Base-by-base conservation (phyloP, 1,140 invertebrate genomes). In the Pseudomyrmex gracilis region DNA sequence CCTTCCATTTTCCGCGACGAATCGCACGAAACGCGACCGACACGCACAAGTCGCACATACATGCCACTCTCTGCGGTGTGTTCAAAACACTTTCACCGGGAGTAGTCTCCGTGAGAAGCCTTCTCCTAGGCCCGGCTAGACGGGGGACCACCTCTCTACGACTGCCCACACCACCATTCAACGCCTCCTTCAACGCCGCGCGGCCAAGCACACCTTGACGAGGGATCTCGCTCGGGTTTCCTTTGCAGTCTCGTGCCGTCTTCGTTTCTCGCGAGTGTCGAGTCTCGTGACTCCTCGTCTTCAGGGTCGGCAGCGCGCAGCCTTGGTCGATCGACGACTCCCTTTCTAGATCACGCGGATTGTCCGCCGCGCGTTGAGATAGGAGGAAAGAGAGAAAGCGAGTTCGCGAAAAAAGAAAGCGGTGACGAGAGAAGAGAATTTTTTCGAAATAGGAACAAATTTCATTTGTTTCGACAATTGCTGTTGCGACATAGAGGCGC, bases 241-340 rank as follows among this genome's bases (percentile, higher is more conserved):
- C 74, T 88, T 88, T 73, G 55, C 90, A 92, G 90, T 92, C 85
- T 77, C 74, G 66, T 82, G 71, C 80, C 85, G 87, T 85, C 88
- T 84, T 58, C 57, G 57, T 73, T 12, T 63, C 73, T 24, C 73
- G 68, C 49, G 85, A 67, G 73, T 24, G 13, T 13, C 34, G 7
- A 53, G 47, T 87, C 86, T 55, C 66, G 24, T 74, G 51, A 74
- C 61, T 83, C 67, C 61, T 83, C 67, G 49, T 51, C 43, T 57
- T 53, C 22, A 24, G 34, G 47, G 43, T 64, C 43, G 57, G 12
- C 55, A 24, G 78, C 47, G 43, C 2, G 8, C 49, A 78, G 47
- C 45, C 45, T 73, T 61, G 57, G 9, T 73, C 43, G 53, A 78
- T 70, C 63, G 13, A 17, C 34, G 64, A 58, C 43, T 58, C 13